Base-by-base conservation (phyloP, 1,140 invertebrate species). In the Sipha flava region DNA sequence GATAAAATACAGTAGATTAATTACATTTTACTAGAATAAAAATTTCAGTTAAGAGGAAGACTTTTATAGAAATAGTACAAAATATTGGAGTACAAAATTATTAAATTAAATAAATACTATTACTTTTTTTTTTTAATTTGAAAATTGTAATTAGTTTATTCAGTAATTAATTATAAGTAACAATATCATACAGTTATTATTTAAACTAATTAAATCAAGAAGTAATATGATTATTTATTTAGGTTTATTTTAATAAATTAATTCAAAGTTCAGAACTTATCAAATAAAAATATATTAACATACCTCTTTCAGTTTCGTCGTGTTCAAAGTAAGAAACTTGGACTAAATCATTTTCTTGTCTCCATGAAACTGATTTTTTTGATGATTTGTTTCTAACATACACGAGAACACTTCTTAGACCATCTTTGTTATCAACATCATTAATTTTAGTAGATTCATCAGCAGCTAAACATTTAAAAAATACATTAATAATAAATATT, bases 261-360 rank as follows among this genome's bases (percentile, higher is more conserved):
- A n/a, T n/a, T n/a, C n/a, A n/a, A n/a, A n/a, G n/a, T n/a, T n/a
- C n/a, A n/a, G n/a, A n/a, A n/a, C n/a, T n/a, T n/a, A n/a, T n/a
- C n/a, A n/a, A n/a, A 21, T 3, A 16, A 16, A 23, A 26, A 40
- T 40, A 79, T 52, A 40, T 14, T 29, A 52, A 81, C 79, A 82
- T 83, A 88, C 88, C 88, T 84, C 95, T 90, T 87, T 98, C 95
- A 4, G 92, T 96, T 86, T 97, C 95, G 86, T 98, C 95, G 54
- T 97, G 85, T 85, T 97, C 95, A 85, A 98, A 98, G 84, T 92
- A 96, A 82, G 91, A 90, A 54, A 95, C 88, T 81, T 93, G 90
- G 83, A 93, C 91, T 21, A 98, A 86, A 72, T 95, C 91, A 10
- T 89, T 87, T 81, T 94, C 93, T 12, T 89, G 88, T 83, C 92